Evolutionary conservation across 1,140 invertebrate species (phyloP), one percentile per base, ranked within the genome.

Genomic region (Magallana angulata): DNA sequence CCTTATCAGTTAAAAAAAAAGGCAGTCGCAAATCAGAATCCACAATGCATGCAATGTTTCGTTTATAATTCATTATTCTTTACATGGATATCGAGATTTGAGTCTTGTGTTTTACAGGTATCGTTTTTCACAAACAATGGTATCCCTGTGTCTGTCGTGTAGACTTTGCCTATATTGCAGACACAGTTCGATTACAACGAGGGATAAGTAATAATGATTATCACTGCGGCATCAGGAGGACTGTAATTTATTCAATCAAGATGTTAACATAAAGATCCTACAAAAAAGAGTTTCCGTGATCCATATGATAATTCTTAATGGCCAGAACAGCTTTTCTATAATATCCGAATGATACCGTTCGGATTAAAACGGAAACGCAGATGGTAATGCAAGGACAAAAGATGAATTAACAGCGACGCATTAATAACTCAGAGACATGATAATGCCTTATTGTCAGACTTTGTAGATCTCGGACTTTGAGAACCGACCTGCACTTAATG

Each of bases 21-120:
- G 36, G 36, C 36, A 48, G 36, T 48, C 68, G 14, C 24, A 76
- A 76, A 76, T 4, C 68, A 36, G 36, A 48, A 48, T 24, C 14
- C 24, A 30, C 68, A 76, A 76, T 76, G 68, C 24, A 30, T 76
- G 68, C 36, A 76, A 76, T 76, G 68, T 76, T 76, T 76, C 68
- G 68, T 76, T 76, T 30, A 76, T 48, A 71, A 76, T 30, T 76
- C 68, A 76, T 76, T 36, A 76, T 64, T 64, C 60, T 64, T 64
- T 30, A 76, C 24, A 76, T 30, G 12, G 68, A 76, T 76, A 12
- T 11, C 18, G 24, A 11, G 68, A 76, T 76, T 76, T 16, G 18
- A 64, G 60, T 64, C 60, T 64, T 64, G 60, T 64, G 60, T 64
- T 64, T 64, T 76, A 76, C 8, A 18, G 68, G 68, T 76, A 24